Percentiles rank a stretch among this genome's conserved stretches.
These are phyloP conservation scores for Eupithecia pulchellata DNA, from an alignment of 2,888 invertebrate genomes.

Conservation along the genomic window DNA sequence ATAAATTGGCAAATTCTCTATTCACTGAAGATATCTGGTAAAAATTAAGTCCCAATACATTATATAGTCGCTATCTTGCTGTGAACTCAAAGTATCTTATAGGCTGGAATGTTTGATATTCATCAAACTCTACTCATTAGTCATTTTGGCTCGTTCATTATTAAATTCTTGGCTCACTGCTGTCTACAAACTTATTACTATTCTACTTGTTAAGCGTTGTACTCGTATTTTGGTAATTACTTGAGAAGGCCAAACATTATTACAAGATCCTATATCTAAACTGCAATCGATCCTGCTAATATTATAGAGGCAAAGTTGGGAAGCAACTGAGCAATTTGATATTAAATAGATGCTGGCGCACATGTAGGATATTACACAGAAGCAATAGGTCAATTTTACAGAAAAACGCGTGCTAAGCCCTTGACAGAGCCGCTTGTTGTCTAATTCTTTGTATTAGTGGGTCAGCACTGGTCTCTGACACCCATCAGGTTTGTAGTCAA, in stretches of 20 bases:
- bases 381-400: background rate
- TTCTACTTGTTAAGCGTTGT: slow-evolving; percentile 7
- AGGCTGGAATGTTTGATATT: background rate
- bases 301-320: background rate
- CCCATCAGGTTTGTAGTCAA: slow-evolving; percentile 72
- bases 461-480: slow-evolving; percentile 49
- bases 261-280: background rate
- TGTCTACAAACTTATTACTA: slow-evolving; percentile 13
- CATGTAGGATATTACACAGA: background rate
- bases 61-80: background rate
- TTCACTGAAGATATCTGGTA: no score
- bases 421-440: background rate
- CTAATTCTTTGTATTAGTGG: slow-evolving; percentile 14
- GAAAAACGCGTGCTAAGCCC: background rate
- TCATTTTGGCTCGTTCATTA: slow-evolving; percentile 10
- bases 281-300: background rate
- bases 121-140: slow-evolving; percentile 10
- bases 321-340: background rate
- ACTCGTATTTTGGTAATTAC: slow-evolving; percentile 2
- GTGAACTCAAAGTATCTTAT: background rate
- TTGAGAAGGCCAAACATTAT: slow-evolving; percentile 2
- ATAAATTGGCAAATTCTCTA: no score
- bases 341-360: background rate
- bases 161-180: slow-evolving; percentile 13
- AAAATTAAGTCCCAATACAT: no score